Base-by-base conservation (phyloP, 1,140 invertebrate genomes). In the Neodiprion lecontei region DNA sequence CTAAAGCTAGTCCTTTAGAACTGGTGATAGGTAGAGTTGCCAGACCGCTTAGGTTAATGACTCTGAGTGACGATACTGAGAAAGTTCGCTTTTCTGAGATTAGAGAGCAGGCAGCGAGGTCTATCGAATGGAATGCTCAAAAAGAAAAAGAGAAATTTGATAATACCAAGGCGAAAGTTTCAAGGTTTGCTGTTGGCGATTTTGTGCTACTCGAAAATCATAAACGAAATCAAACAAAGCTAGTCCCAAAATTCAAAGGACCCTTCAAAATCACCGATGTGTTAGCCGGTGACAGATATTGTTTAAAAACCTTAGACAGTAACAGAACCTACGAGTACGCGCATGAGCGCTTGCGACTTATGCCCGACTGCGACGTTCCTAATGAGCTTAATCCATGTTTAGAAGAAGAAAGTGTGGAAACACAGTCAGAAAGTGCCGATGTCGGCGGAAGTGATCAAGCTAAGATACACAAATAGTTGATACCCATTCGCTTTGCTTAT, bases 241-340 rank as follows among this genome's bases (percentile, higher is more conserved):
- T 85, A 11, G 80, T 81, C 74, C 76, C 81, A 0, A 85, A 85
- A 72, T 85, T 75, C 74, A 80, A 78, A 69, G 82, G 84, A 5
- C 84, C 82, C 1, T 84, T 81, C 76, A 73, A 76, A 77, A 72
- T 85, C 21, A 67, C 78, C 28, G 78, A 84, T 47, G 68, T 84
- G 10, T 74, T 84, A 68, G 79, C 80, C 10, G 73, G 74, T 67
- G 79, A 83, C 53, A 14, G 80, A 3, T 83, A 83, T 66, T 11
- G 40, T 14, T 61, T 61, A 40, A 75, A 73, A 17, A 23, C 76
- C 17, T 61, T 75, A 40, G 53, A 53, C 53, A 7, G 73, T 78
- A 72, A 80, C 77, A 61, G 74, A 74, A 48, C 69, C 0, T 84
- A 82, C 73, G 83, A 83, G 40, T 69, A 69, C 23, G 67, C 67